These are phyloP conservation scores for Ptiloglossa arizonensis DNA, from an alignment of 1,140 invertebrate species.

Conservation along the genomic window DNA sequence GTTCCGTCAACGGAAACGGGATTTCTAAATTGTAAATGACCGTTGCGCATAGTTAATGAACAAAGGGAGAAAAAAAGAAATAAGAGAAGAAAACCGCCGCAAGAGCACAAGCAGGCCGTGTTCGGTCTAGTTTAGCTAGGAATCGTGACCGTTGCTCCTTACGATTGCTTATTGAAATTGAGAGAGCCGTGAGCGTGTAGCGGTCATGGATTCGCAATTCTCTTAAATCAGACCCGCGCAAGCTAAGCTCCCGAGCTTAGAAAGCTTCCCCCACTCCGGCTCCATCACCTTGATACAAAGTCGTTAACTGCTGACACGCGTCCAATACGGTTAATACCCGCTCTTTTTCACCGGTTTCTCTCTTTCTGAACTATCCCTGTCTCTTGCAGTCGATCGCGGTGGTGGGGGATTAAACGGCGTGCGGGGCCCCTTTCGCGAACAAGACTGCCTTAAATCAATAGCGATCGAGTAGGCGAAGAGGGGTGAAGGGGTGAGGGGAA, in stretches of 20 bases:
- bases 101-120: conserved; percentile 11
- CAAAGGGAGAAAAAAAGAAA: not conserved
- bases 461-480: not conserved
- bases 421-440: no score
- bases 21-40: conserved; percentile 42
- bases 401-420: no score
- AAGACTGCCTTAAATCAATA: conserved; percentile 52
- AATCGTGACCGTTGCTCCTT: conserved; percentile 45
- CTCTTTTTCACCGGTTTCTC: no score
- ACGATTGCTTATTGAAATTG: conserved; percentile 55
- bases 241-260: no score
- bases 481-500: not conserved
- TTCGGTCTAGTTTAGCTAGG: conserved; percentile 41
- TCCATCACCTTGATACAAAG: no score
- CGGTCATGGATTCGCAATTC: conserved; percentile 44
- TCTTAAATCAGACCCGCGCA: conserved; percentile 51
- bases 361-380: no score
- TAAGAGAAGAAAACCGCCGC: not conserved
- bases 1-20: not conserved
- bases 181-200: conserved; percentile 35
- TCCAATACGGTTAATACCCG: no score
- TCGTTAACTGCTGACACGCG: no score
- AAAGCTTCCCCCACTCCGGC: no score
- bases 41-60: conserved; percentile 21
- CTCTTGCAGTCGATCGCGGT: no score